Base-by-base conservation (phyloP, 2,113 vertebrate genomes). In the Raphicerus campestris region DNA sequence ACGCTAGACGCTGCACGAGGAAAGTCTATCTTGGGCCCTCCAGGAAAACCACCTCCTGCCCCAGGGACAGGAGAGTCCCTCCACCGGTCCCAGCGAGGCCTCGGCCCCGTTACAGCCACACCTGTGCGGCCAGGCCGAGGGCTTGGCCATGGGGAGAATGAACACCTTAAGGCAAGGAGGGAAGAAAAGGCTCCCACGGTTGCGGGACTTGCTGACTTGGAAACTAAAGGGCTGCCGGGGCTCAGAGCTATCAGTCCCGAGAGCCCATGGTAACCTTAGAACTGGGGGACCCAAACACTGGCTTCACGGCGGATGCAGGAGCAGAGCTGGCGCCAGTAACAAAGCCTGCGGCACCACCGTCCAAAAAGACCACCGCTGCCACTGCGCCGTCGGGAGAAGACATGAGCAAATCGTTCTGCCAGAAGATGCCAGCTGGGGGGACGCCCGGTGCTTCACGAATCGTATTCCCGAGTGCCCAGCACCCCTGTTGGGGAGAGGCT, bases 81-180 rank as follows among this genome's bases (percentile, higher is more conserved):
- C 60, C 32, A 3, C 30, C 15, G 7, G 61, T 4, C 30, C 30
- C 61, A 32, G 1, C 3, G 7, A 70, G 17, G 39, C 39, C 63
- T 16, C 2, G 9, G 63, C 4, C 32, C 32, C 2, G 2, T 10
- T 35, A 35, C n/a, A 70, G 63, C 32, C 63, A 19, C 20, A 10
- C n/a, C 63, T 20, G n/a, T 20, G 63, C 5, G n/a, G 8, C 17
- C 0, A n/a, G n/a, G 63, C 7, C 2, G 4, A 20, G n/a, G 17
- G 4, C 10, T 20, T 35, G 17, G 63, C n/a, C n/a, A 0, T 5
- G 35, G n/a, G n/a, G 35, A 20, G 17, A 20, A 70, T 10, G n/a
- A 35, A 20, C 0, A n/a, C n/a, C 63, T n/a, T 5, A 7, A n/a
- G 61, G 30, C 63, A 20, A 70, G 15, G 17, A 35, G n/a, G n/a